phyloP scores from a whole-genome alignment of 2,888 invertebrate species.

The Euclidia mi region DNA sequence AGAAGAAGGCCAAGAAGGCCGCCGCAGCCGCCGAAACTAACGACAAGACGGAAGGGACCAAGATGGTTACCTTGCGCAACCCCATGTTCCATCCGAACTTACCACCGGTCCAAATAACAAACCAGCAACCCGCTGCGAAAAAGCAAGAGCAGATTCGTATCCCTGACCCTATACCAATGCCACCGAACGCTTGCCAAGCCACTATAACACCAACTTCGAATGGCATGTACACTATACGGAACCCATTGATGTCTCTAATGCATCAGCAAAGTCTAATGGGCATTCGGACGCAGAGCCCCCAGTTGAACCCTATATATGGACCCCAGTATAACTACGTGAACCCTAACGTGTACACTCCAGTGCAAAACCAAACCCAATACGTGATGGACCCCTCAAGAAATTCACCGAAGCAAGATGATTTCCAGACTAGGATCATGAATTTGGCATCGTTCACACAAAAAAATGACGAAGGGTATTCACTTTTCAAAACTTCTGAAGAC shows the following conservation, averaged over 20 bases:
- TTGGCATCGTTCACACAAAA: constrained; percentile 85
- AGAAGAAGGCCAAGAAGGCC: constrained; percentile 86
- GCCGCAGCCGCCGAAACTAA: constrained; percentile 71
- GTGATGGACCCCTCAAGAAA: constrained; percentile 52
- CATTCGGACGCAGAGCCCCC: constrained; percentile 62
- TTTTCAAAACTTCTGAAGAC: constrained; percentile 79
- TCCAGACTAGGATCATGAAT: constrained; percentile 79
- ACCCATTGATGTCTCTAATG: constrained; percentile 91
- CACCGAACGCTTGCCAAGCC: constrained; percentile 84
- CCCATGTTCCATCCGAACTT: constrained; percentile 93
- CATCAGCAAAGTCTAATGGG: constrained; percentile 83
- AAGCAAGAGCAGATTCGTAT: constrained; percentile 78
- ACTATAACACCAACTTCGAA: constrained; percentile 87
- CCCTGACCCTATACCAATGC: constrained; percentile 86
- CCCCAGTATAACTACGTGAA: constrained; percentile 75
- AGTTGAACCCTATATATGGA: constrained; percentile 63
- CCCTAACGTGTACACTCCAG: constrained; percentile 69
- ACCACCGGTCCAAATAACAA: constrained; percentile 76
- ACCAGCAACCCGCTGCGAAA: constrained; percentile 64
- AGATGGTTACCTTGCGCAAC: constrained; percentile 94
- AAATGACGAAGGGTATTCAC: constrained; percentile 84
- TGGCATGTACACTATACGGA: constrained; percentile 96
- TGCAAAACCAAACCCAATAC: constrained; percentile 52
- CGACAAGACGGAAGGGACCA: constrained; percentile 80
- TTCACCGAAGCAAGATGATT: constrained; percentile 72